Evolutionary conservation across 2,113 vertebrate species (phyloP).

Genomic region (Campylomormyrus tamandua): DNA sequence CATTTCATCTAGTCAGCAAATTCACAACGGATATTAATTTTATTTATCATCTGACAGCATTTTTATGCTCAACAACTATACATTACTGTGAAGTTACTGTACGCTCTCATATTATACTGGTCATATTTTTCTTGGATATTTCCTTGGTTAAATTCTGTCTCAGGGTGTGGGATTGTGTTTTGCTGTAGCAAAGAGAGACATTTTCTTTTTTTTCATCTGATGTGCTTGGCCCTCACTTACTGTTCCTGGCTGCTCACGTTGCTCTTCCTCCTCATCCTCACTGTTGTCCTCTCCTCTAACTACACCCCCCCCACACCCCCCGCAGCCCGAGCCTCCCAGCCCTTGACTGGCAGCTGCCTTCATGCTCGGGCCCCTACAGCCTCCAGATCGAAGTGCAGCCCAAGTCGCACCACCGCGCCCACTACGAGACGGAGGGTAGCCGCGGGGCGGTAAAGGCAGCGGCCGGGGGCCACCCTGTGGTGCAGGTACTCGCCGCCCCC

Average conservation of each 20-base stretch:
- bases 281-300: background rate
- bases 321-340: slow-evolving; percentile 86
- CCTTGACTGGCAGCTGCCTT: slow-evolving; percentile 94
- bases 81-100: background rate
- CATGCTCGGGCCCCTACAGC: slow-evolving; percentile 85
- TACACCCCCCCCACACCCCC: slow-evolving; percentile 17
- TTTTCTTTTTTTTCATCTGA: background rate
- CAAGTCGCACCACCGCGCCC: slow-evolving; percentile 93
- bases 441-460: slow-evolving; percentile 92
- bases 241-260: background rate
- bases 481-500: slow-evolving; percentile 63
- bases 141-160: background rate
- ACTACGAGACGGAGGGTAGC: slow-evolving; percentile 96
- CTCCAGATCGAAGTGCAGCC: slow-evolving; percentile 92
- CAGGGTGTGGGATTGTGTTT: background rate
- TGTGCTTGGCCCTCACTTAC: background rate
- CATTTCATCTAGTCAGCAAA: background rate
- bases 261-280: background rate
- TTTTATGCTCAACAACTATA: background rate
- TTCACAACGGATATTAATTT: background rate
- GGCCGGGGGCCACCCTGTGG: slow-evolving; percentile 84
- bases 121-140: background rate
- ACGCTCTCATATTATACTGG: background rate
- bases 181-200: background rate
- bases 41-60: background rate